These are phyloP conservation scores for Tragulus kanchil DNA, from an alignment of 2,113 vertebrate species.

Conservation along the genomic window DNA sequence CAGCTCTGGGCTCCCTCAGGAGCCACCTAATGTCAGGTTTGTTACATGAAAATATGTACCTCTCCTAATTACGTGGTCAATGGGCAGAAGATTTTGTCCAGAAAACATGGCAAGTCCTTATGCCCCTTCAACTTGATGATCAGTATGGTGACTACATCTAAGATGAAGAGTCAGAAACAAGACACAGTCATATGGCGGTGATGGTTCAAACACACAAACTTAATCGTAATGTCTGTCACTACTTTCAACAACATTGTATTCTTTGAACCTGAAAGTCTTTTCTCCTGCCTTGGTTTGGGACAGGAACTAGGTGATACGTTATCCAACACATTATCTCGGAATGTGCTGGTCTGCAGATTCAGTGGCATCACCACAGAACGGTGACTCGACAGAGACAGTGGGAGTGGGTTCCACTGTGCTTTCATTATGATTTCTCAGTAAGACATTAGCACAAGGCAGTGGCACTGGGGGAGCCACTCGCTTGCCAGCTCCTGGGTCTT, in stretches of 20 bases:
- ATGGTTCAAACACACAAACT: neutral
- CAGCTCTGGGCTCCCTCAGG: neutral
- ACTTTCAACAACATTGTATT: neutral
- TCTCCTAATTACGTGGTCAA: constrained; percentile 34
- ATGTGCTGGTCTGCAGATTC: neutral
- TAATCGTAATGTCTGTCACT: neutral
- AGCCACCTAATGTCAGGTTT: neutral
- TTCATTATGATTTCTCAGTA: neutral
- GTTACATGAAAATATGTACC: constrained; percentile 1
- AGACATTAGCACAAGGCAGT: neutral
- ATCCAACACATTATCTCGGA: neutral
- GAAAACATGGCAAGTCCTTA: constrained; percentile 31
- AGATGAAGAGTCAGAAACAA: neutral
- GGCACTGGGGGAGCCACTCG: neutral
- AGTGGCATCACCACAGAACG: neutral
- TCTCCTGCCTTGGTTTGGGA: neutral
- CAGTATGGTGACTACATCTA: neutral
- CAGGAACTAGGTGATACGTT: neutral
- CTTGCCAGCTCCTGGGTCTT: neutral
- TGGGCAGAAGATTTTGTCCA: neutral
- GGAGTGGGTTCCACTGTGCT: neutral
- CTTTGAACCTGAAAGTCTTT: constrained; percentile 24
- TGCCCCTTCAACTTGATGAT: neutral
- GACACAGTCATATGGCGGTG: neutral
- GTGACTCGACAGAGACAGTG: neutral